Base-by-base conservation (phyloP, 2,888 invertebrate genomes). In the Torymus texanus region DNA sequence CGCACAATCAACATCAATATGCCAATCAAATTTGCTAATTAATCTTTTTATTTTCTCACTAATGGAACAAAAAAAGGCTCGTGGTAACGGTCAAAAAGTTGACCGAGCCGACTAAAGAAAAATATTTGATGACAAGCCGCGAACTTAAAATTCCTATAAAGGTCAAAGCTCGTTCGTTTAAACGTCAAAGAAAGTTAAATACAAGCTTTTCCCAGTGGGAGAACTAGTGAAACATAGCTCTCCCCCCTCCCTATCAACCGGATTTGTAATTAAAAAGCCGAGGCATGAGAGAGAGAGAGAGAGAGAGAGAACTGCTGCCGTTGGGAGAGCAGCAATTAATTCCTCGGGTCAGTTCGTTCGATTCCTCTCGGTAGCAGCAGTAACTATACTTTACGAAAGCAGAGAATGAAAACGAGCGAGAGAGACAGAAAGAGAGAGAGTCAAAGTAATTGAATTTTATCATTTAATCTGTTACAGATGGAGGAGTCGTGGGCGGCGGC, bases 401-500 rank as follows among this genome's bases (percentile, higher is more conserved):
- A 51, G 21, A n/a, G 55, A 16, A n/a, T 55, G 53, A 73, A n/a
- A 53, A 63, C 53, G 10, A 13, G n/a, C 24, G 68, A 56, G 29
- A 41, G 29, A 68, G 29, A 10, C 11, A 1, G 4, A 41, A 16
- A 1, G 51, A 18, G 24, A 18, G 21, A 14, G 11, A 11, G 21
- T 29, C 21, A 55, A 50, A 65, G 16, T 81, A 82, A 83, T 84
- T 82, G 79, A 84, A 84, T 83, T 79, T 24, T 79, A 78, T 75
- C 79, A 70, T 83, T 82, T 62, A 78, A 83, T 84, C 81, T 82
- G 80, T 88, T 88, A 53, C 84, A 90, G 90, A 90, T 86, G 89
- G 88, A 83, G 90, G 90, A 81, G 89, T 90, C 67, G 90, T 90
- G 67, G 89, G 87, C 58, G 89, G 88, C 73, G 89, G 88, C 75